Base-by-base conservation (phyloP, 1,140 invertebrate genomes). In the Lasioglossum albipes region DNA sequence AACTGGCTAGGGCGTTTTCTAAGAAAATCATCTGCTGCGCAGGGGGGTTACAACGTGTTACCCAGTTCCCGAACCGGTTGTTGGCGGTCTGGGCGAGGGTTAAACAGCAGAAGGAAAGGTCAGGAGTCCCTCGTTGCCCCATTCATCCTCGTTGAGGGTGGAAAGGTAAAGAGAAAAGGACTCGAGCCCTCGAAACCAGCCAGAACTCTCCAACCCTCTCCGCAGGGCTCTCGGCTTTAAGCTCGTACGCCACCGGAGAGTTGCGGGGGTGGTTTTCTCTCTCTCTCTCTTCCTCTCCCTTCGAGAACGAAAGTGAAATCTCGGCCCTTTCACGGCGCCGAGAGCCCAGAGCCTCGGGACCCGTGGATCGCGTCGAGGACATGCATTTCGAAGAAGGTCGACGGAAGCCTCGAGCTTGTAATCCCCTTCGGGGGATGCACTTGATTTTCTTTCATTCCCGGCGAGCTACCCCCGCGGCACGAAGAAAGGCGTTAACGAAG, bases 361-460 rank as follows among this genome's bases (percentile, higher is more conserved):
- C 20, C 65, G 66, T 59, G 61, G 72, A 81, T 84, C 64, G 61
- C 67, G 62, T 12, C 18, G 57, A 76, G 41, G 22, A 18, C 45
- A 65, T 81, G 78, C 72, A 76, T 85, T 84, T 76, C 54, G 83
- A 75, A 65, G 77, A 85, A 85, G 77, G 76, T 83, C 72, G 36
- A 61, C 49, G 73, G 31, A 59, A 69, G 65, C 36, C 57, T 31
- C 10, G 65, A 68, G 65, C 75, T 57, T 64, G 69, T 72, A 69
- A 80, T 64, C 49, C 75, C 75, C 80, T 52, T 52, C 61, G 42
- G 61, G 45, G 76, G 42, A 84, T 74, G 77, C 82, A 84, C 67
- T 73, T 84, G 83, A 70, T 80, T 84, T 84, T 64, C 57, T 72
- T 71, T 71, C 75, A 54, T 45, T 31, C 36, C n/a, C 27, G 18